Conservation (phyloP, 2,113 vertebrate species). For the Myotis brandtii region DNA sequence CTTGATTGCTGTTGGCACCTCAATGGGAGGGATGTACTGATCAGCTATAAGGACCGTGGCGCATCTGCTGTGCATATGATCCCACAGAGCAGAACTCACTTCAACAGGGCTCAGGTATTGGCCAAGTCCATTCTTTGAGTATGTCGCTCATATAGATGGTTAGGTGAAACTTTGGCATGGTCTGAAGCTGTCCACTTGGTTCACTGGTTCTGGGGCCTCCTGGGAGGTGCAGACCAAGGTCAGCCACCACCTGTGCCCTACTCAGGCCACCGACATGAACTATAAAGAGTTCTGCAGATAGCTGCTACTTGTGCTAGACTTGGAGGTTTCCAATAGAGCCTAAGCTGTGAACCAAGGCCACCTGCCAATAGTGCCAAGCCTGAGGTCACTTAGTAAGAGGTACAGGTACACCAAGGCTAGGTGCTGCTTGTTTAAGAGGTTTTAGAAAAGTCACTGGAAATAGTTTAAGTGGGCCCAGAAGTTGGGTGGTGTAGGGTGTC, state of each 20-base stretch:
- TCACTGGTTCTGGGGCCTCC: not conserved
- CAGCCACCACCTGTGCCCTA: not conserved
- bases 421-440: not conserved
- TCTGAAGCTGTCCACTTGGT: not conserved
- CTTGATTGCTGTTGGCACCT: not conserved
- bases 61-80: not conserved
- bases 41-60: not conserved
- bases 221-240: not conserved
- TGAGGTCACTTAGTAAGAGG: not conserved
- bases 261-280: not conserved
- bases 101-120: not conserved
- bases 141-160: not conserved
- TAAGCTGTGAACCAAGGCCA: not conserved
- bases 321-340: not conserved
- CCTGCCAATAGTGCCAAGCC: not conserved
- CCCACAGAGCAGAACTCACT: not conserved
- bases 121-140: not conserved
- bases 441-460: not conserved
- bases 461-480: not conserved
- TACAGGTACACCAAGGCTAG: not conserved
- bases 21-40: not conserved
- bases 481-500: not conserved
- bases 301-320: not conserved
- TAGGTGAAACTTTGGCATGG: not conserved
- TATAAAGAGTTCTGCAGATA: not conserved